Conservation (phyloP, 2,113 vertebrate genomes). For the Dasyornis broadbenti region DNA sequence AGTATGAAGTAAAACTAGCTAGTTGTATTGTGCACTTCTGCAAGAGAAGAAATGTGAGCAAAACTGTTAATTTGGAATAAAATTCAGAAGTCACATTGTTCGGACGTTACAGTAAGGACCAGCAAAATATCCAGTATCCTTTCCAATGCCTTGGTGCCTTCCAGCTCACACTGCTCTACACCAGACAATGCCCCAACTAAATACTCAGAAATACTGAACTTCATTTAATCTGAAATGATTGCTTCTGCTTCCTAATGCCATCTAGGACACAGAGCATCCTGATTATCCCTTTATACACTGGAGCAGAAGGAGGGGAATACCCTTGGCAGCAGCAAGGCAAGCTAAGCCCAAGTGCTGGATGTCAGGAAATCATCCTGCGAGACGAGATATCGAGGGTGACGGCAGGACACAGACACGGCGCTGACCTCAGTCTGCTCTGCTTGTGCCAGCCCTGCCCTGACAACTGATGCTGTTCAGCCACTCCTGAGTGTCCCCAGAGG, state of each 20-base stretch:
- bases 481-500: background rate
- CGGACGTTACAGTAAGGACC: background rate
- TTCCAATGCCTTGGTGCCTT: background rate
- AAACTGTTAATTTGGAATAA: background rate
- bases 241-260: background rate
- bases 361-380: background rate
- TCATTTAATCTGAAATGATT: background rate
- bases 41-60: background rate
- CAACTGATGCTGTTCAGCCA: background rate
- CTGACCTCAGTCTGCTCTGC: background rate
- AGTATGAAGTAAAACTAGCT: background rate
- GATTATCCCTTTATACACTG: background rate
- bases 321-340: background rate
- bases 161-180: background rate
- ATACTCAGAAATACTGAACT: background rate
- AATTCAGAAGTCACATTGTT: background rate
- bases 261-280: background rate
- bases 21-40: background rate
- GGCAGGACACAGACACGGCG: background rate
- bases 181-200: background rate
- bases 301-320: background rate
- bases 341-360: background rate
- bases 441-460: background rate
- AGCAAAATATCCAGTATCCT: background rate
- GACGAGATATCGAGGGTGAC: accelerated